A percentile compares a stretch with the other conserved stretches of the same genome.
Evolutionary conservation across 2,113 vertebrate genomes (phyloP).

Genomic region (Sitta europaea): DNA sequence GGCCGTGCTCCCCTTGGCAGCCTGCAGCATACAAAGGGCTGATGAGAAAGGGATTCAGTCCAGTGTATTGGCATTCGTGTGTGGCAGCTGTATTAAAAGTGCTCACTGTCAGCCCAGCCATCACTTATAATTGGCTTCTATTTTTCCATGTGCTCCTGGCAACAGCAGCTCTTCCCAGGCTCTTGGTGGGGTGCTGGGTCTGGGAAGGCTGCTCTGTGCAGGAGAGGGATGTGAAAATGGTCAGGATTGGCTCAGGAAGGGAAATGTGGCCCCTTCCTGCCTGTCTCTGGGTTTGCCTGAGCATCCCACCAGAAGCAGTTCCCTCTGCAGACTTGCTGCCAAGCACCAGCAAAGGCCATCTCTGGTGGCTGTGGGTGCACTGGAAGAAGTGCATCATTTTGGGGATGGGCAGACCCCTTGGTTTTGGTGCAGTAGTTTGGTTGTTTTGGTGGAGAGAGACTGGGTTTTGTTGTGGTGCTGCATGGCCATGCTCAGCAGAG

Average conservation of each 20-base stretch:
- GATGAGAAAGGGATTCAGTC: background rate
- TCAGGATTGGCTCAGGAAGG: background rate
- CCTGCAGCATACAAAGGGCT: background rate
- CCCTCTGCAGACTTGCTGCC: background rate
- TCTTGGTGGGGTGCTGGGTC: background rate
- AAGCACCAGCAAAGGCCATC: background rate
- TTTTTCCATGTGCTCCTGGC: background rate
- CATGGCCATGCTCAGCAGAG: background rate
- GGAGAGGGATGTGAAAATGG: background rate
- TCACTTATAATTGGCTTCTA: conserved; percentile 40
- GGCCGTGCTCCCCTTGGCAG: background rate
- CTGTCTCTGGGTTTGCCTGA: background rate
- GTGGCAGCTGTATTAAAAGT: conserved; percentile 6
- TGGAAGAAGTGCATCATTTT: fast-evolving
- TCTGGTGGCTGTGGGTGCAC: background rate
- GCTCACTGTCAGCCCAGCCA: conserved; percentile 17
- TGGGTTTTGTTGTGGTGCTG: background rate
- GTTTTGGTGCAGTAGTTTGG: background rate
- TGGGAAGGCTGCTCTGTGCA: background rate
- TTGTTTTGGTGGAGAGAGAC: background rate
- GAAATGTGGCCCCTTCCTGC: background rate
- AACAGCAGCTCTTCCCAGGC: conserved; percentile 46
- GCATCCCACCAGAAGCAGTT: background rate
- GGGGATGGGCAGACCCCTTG: background rate
- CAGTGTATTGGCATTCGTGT: background rate